Evolutionary conservation across 92 coral and sea anemone genomes (phyloP).

Genomic region (Plumapathes pennacea): DNA sequence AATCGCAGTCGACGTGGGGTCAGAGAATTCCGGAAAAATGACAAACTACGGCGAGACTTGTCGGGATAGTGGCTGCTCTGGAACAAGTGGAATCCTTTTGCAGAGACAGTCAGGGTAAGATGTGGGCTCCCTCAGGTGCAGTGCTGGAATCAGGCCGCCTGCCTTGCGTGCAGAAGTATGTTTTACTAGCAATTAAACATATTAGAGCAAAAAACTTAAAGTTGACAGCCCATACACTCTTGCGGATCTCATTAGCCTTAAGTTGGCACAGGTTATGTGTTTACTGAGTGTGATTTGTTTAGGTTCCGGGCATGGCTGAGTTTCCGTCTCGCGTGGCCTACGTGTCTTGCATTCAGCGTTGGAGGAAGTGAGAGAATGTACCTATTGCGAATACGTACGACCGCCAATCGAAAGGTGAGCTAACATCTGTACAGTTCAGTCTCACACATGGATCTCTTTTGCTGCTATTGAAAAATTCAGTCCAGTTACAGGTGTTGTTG

Average conservation of each 20-base stretch:
- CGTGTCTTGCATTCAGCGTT: conserved; percentile 93
- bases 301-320: conserved; percentile 97
- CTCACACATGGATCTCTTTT: too few species aligned
- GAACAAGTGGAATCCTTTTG: conserved; percentile 99
- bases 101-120: conserved; percentile 89
- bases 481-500: too few species aligned
- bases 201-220: too few species aligned
- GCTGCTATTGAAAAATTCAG: too few species aligned
- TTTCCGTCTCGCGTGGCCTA: conserved; percentile 92
- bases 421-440: too few species aligned
- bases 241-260: too few species aligned
- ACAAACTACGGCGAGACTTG: conserved; percentile 94
- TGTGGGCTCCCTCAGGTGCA: too few species aligned
- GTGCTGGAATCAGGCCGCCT: too few species aligned
- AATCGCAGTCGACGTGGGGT: conserved; percentile 97
- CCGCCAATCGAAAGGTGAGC: conserved; percentile 95
- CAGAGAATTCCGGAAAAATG: conserved; percentile 85
- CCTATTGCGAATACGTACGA: conserved; percentile 92
- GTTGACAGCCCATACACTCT: too few species aligned
- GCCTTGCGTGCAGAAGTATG: too few species aligned
- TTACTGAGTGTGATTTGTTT: too few species aligned
- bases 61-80: conserved; percentile 99
- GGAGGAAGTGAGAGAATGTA: conserved; percentile 86
- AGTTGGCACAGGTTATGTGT: not conserved
- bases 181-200: too few species aligned